These are phyloP conservation scores for Tragelaphus imberbis DNA, from an alignment of 2,113 vertebrate genomes.

Conservation along the genomic window DNA sequence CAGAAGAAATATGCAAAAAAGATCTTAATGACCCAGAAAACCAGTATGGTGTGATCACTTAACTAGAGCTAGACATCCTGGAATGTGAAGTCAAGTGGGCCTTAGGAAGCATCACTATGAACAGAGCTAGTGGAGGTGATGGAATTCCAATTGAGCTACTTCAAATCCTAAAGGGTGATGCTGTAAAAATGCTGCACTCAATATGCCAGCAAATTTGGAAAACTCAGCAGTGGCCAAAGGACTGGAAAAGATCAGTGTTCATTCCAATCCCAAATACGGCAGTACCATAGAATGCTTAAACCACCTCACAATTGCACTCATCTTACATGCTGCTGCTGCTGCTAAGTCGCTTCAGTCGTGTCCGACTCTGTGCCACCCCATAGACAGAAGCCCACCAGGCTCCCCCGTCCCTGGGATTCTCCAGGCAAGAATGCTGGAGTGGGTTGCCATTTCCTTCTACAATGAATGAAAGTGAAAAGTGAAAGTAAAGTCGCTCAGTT, in stretches of 20 bases:
- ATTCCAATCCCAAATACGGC: not conserved
- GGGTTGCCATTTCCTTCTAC: no score
- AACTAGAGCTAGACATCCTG: not conserved
- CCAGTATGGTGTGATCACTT: not conserved
- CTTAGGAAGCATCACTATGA: rapidly evolving
- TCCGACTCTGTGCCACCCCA: no score
- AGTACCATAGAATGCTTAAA: not conserved
- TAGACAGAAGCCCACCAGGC: no score
- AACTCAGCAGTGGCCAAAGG: not conserved
- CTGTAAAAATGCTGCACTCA: not conserved
- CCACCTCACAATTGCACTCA: not conserved
- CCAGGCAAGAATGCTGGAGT: no score
- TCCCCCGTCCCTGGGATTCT: no score
- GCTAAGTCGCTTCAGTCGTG: no score
- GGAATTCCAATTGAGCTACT: not conserved
- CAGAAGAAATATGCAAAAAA: not conserved
- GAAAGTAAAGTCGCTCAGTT: no score
- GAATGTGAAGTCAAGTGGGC: not conserved
- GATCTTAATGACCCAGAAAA: not conserved
- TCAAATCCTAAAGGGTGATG: not conserved
- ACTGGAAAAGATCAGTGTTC: not conserved
- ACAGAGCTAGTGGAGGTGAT: not conserved
- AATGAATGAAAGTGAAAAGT: no score
- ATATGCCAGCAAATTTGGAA: not conserved
- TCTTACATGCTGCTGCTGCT: no score